Evolutionary conservation across 2,797 vertebrate species (phyloP), one percentile per base, ranked within the genome.

Genomic region (Acrossocheilus fasciatus): DNA sequence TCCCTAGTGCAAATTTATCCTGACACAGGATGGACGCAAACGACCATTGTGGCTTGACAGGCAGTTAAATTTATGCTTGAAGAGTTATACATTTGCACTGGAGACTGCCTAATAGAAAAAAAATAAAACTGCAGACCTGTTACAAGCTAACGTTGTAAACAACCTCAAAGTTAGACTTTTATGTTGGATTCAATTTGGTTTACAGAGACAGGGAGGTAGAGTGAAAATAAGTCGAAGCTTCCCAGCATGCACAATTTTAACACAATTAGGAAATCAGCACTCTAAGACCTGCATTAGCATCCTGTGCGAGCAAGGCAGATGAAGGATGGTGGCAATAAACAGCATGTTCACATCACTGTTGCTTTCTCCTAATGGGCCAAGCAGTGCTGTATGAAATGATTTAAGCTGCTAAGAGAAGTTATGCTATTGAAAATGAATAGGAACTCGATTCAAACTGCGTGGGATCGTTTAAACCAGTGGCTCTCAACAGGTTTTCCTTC

Each of bases 221-320:
- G 26, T 15, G 18, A 69, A 76, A 81, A 69, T 30, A 47, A 83
- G 26, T 11, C 0, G n/a, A 30, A 54, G 74, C 62, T 84, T 78
- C 72, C 74, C 73, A 50, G 73, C 82, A 77, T 52, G 59, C 47
- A 43, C 62, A 43, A 77, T 78, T 84, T 77, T 54, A 84, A 78
- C 26, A 57, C 47, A 78, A 77, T 84, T 84, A 84, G 62, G 74
- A 84, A 77, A 69, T 69, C 73, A 41, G 66, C 83, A 78, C 83
- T 84, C 39, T 26, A 76, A 77, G 74, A 84, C 43, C 45, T 14
- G 73, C 82, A 84, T 84, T 84, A 84, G 62, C 62, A 41, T 84
- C 43, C 74, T 69, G 73, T 69, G 75, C 30, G 75, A 59, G 66
- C 66, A 59, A 47, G 45, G 73, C 59, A 23, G 20, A 74, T 73